phyloP scores from a whole-genome alignment of 2,113 vertebrate species.

The Takifugu bimaculatus region DNA sequence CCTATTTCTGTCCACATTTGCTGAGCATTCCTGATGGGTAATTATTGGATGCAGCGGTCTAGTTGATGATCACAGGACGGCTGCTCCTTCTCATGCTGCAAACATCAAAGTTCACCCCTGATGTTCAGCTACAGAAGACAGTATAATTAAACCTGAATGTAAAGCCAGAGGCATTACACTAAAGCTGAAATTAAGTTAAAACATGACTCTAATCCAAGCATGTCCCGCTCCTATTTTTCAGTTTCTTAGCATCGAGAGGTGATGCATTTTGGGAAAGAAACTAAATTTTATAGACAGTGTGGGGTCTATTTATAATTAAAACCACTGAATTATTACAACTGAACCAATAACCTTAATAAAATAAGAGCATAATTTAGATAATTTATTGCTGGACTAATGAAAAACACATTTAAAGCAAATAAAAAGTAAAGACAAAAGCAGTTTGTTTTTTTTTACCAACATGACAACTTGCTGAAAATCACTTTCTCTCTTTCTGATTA shows the following conservation, averaged over 20 bases:
- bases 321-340: too few relatives aligned
- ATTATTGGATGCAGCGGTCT: conserved; percentile 38
- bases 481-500: too few relatives aligned
- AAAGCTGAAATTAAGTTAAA: conserved; percentile 5
- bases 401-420: too few relatives aligned
- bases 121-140: conserved; percentile 29
- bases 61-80: conserved; percentile 35
- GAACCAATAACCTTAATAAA: too few relatives aligned
- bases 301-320: too few relatives aligned
- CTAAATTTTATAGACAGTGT: not conserved
- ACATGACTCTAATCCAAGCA: conserved; percentile 5
- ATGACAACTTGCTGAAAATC: too few relatives aligned
- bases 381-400: too few relatives aligned
- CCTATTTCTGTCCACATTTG: not conserved
- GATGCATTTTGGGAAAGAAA: not conserved
- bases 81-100: conserved; percentile 33
- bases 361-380: too few relatives aligned
- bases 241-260: conserved; percentile 8
- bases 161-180: conserved; percentile 8
- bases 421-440: too few relatives aligned
- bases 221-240: conserved; percentile 7
- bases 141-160: not conserved
- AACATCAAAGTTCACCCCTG: conserved; percentile 34
- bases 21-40: conserved; percentile 14
- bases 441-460: too few relatives aligned